Evolutionary conservation across 2,888 invertebrate genomes (phyloP), one percentile per base, ranked within the genome.

Genomic region (Drosophila algonquin): DNA sequence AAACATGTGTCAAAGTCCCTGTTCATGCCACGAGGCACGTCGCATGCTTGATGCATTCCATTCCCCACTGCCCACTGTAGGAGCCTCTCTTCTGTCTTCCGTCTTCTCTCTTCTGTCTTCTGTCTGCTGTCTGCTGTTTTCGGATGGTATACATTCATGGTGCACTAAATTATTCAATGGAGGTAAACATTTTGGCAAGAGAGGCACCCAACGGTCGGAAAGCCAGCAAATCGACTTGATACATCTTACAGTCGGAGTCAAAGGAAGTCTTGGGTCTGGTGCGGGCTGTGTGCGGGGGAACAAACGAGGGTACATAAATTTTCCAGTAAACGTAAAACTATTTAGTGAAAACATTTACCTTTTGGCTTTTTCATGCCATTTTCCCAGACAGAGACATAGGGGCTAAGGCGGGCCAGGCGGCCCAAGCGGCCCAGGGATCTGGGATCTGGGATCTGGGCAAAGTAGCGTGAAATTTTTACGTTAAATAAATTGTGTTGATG

Each of bases 161-260:
- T 63, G 35, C 44, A 53, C 63, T 77, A 64, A 77, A 77, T 77
- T 58, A 77, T 79, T 77, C 68, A 77, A 68, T 60, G 76, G 63
- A 58, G 68, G 69, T 63, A 77, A 78, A 73, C 70, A 76, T 67
- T 67, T 68, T 52, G 65, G 69, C 67, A 65, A 59, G 46, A 59
- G 46, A 73, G 65, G 57, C 75, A 47, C 50, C 74, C 48, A 51
- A 54, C 56, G 55, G 68, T 56, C 68, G 57, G 53, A 68, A 67
- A 67, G 55, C 56, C 75, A 45, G 68, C 78, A 88, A 83, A 78
- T 86, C 73, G 89, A 88, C 87, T 83, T 64, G 63, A 73, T 80
- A 71, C 71, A 64, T 71, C 70, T 65, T 68, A 46, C 27, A 46
- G 32, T n/a, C 21, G n/a, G 44, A 60, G 18, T 35, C 21, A 10